Conservation (phyloP, 2,888 invertebrate species). For the Himalopsyche kuldschensis region DNA sequence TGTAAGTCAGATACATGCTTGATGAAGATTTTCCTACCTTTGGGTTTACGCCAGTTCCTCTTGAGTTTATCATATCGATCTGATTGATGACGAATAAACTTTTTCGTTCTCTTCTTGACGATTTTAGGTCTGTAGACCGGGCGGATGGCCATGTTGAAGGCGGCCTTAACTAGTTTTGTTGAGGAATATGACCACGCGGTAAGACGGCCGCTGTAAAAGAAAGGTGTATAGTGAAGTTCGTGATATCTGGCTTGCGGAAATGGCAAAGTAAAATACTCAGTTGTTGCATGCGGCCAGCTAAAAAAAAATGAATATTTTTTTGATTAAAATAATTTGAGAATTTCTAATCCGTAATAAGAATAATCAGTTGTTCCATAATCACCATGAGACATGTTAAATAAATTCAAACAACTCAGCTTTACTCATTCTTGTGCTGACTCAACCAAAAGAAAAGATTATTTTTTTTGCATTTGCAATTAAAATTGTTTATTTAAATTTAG, state of each 20-base stretch:
- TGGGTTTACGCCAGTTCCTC: conserved; percentile 99
- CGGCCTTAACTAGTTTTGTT: not conserved
- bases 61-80: conserved; percentile 96
- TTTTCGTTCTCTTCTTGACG: conserved; percentile 97
- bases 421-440: too few relatives aligned
- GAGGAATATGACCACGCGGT: conserved; percentile 55
- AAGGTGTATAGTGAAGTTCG: conserved; percentile 42
- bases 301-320: too few relatives aligned
- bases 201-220: conserved; percentile 60
- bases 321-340: too few relatives aligned
- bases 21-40: conserved; percentile 60
- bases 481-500: too few relatives aligned
- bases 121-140: conserved; percentile 88
- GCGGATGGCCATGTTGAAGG: conserved; percentile 75
- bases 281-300: not conserved
- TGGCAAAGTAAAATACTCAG: not conserved
- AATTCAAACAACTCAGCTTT: too few relatives aligned
- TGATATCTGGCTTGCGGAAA: conserved; percentile 14
- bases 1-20: conserved; percentile 1
- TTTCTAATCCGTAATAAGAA: too few relatives aligned
- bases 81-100: conserved; percentile 97
- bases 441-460: too few relatives aligned
- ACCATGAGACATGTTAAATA: too few relatives aligned
- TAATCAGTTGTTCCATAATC: too few relatives aligned
- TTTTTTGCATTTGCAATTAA: too few relatives aligned